Percentiles rank a stretch among this genome's conserved stretches.
Conservation (phyloP, 2,888 invertebrate genomes). For the Drosophila tripunctata region DNA sequence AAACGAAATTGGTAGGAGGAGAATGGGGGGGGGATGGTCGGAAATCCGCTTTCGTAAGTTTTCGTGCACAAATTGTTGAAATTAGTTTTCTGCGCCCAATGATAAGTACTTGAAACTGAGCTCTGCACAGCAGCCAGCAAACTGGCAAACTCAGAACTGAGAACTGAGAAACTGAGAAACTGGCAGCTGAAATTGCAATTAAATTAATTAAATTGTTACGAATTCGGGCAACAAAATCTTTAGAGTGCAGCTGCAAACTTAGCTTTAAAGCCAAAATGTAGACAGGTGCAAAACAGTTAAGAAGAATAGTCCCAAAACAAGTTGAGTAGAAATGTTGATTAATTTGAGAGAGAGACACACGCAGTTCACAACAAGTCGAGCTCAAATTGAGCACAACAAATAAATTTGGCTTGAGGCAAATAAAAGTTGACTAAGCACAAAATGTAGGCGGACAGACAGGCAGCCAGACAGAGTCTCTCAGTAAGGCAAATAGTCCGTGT, state of each 20-base stretch:
- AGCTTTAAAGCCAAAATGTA: background rate
- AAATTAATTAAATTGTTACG: slow-evolving; percentile 72
- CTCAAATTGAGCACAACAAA: slow-evolving; percentile 11
- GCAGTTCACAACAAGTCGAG: slow-evolving; percentile 7
- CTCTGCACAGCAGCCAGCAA: slow-evolving; percentile 22
- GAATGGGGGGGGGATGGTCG: slow-evolving; percentile 25
- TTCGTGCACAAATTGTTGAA: slow-evolving; percentile 77
- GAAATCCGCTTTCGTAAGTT: slow-evolving; percentile 74
- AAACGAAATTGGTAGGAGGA: background rate
- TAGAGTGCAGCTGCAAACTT: slow-evolving; percentile 26
- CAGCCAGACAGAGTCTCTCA: background rate
- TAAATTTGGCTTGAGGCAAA: slow-evolving; percentile 17
- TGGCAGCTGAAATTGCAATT: slow-evolving; percentile 63
- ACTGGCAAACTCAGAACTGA: background rate
- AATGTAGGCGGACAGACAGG: slow-evolving; percentile 19
- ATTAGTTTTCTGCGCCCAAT: slow-evolving; percentile 74
- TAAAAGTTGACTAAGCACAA: slow-evolving; percentile 52
- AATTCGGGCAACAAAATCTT: slow-evolving; percentile 30
- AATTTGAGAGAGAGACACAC: slow-evolving; percentile 15
- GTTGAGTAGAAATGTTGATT: slow-evolving; percentile 26
- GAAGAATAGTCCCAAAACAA: too few relatives aligned
- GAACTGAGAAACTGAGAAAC: background rate
- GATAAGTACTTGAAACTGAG: slow-evolving; percentile 74
- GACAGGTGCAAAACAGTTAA: slow-evolving; percentile 13
- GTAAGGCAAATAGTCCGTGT: slow-evolving; percentile 13